phyloP scores from a whole-genome alignment of 2,888 invertebrate genomes.

The Sycophila texana region DNA sequence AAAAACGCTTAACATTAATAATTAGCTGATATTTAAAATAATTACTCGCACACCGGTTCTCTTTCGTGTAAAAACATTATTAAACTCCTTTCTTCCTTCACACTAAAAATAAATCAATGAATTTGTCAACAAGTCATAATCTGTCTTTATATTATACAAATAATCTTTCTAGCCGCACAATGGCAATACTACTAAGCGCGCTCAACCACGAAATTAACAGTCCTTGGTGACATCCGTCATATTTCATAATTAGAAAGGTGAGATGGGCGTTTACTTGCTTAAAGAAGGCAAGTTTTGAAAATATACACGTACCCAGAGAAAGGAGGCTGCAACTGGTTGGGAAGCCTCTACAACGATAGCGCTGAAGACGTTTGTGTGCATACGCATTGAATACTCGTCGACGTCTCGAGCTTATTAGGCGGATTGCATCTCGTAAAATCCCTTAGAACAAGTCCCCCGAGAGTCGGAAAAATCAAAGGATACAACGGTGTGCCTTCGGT shows the following conservation, averaged over 20 bases:
- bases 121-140: conserved; percentile 53
- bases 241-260: conserved; percentile 43
- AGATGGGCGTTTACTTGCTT: conserved; percentile 29
- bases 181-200: neutral
- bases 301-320: conserved; percentile 18
- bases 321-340: neutral
- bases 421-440: conserved; percentile 50
- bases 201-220: neutral
- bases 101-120: neutral
- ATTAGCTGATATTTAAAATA: too few species aligned
- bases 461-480: conserved; percentile 48
- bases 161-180: too few species aligned
- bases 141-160: neutral
- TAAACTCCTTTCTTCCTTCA: too few species aligned
- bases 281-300: conserved; percentile 49
- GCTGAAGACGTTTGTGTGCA: neutral
- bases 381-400: conserved; percentile 37
- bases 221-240: conserved; percentile 29
- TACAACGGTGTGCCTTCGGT: neutral
- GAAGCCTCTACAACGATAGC: too few species aligned
- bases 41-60: too few species aligned
- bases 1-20: too few species aligned
- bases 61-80: too few species aligned
- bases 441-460: conserved; percentile 54
- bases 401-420: conserved; percentile 36